Base-by-base conservation (phyloP, 2,888 invertebrate species). In the Cynaeus angustus region DNA sequence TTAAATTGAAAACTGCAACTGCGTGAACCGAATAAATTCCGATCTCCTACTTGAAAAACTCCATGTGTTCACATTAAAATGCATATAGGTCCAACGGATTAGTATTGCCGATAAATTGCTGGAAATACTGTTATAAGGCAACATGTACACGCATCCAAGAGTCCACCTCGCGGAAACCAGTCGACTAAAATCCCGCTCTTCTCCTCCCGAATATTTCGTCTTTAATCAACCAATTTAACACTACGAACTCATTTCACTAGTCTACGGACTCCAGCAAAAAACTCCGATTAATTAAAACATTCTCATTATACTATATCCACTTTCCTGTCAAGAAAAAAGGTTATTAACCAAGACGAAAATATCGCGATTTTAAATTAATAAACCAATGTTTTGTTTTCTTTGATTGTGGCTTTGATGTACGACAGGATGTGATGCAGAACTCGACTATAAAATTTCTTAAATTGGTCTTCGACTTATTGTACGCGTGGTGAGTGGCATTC, bases 11-110 rank as follows among this genome's bases (percentile, higher is more conserved):
- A 28, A 10, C 10, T 1, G 2, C 26, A 10, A 33, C 2, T 12
- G 55, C 38, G 43, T 53, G 37, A 13, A 46, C 16, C 7, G 59
- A 28, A 46, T 59, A 33, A 28, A 59, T 14, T 46, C 30, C 45
- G 9, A 16, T 5, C 37, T 12, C 14, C 48, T 48, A 14, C 30
- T 64, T 53, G 14, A 37, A 65, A 65, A 55, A 46, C 55, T 26
- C 13, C 30, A 46, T 16, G 56, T 53, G 53, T 43, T 28, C 55
- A 21, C 43, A 48, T 46, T 33, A 56, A 56, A 56, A 56, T 66
- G 55, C 66, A 66, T 50, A 50, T 43, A 46, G 66, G 66, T 66
- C 66, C 56, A 43, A 33, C 65, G 65, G 55, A 65, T 65, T 65
- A 55, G 65, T 65, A 65, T 55, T 55, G 48, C 14, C 66, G 10